These are phyloP conservation scores for Megalopta genalis DNA, from an alignment of 1,140 invertebrate genomes.

Conservation along the genomic window DNA sequence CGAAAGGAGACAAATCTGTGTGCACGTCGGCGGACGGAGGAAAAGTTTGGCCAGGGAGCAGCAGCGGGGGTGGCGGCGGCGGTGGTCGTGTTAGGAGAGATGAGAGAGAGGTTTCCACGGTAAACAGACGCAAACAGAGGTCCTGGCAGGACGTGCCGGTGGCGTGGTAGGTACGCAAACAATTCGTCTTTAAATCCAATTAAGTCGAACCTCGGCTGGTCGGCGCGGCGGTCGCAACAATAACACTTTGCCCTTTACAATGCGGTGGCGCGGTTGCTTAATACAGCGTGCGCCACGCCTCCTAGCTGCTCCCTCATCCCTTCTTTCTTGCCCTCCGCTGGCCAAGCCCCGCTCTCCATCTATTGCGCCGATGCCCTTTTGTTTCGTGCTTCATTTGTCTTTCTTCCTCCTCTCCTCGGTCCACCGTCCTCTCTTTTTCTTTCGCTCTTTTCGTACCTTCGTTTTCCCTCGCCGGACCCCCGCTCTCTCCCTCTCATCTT, in stretches of 20 bases:
- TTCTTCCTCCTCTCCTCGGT: conserved; percentile 58
- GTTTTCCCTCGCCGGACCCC: conserved; percentile 8
- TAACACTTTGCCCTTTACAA: conserved; percentile 72
- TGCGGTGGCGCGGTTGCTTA: conserved; percentile 71
- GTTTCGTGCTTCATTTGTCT: conserved; percentile 80
- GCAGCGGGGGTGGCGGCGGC: too few relatives aligned
- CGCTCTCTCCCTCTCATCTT: not conserved
- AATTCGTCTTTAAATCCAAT: conserved; percentile 78
- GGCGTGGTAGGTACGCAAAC: conserved; percentile 62
- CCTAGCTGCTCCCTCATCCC: conserved; percentile 52
- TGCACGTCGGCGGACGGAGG: too few relatives aligned
- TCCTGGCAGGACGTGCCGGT: conserved; percentile 30
- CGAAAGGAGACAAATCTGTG: too few relatives aligned
- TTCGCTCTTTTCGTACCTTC: conserved; percentile 32
- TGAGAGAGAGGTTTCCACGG: too few relatives aligned
- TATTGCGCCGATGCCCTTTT: conserved; percentile 69
- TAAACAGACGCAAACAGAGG: conserved; percentile 10
- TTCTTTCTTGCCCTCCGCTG: conserved; percentile 33
- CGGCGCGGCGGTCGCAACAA: conserved; percentile 71
- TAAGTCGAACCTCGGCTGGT: conserved; percentile 69
- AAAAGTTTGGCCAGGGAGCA: too few relatives aligned
- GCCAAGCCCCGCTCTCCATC: conserved; percentile 40
- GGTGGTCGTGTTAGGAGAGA: too few relatives aligned
- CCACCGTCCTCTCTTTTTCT: conserved; percentile 21
- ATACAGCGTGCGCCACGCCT: conserved; percentile 76